Evolutionary conservation across 2,113 vertebrate genomes (phyloP).

Genomic region (Numida meleagris): DNA sequence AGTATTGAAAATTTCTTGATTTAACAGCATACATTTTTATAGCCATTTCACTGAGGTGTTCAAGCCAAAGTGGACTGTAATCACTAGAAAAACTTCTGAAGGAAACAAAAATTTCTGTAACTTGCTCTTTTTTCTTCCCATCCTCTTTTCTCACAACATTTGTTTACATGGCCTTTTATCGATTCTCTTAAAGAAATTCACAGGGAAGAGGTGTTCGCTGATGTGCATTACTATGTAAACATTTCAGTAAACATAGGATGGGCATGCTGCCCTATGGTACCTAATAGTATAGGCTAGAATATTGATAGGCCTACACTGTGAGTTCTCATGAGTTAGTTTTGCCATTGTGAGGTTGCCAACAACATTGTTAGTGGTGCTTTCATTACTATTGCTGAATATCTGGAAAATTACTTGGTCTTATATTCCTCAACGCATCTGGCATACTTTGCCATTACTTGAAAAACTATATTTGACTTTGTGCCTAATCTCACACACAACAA

Average conservation of each 20-base stretch:
- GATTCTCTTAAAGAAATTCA: background rate
- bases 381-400: background rate
- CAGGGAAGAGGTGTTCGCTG: background rate
- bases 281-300: background rate
- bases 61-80: background rate
- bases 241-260: background rate
- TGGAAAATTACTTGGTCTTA: background rate
- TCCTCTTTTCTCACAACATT: background rate
- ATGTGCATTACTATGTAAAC: background rate
- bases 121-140: background rate
- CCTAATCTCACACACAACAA: background rate
- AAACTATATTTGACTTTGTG: background rate
- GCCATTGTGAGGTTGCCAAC: background rate
- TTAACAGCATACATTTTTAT: background rate
- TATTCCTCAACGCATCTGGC: background rate
- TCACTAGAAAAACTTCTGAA: background rate
- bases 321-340: background rate
- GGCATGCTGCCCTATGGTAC: background rate
- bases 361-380: background rate
- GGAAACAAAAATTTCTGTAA: background rate
- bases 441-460: background rate
- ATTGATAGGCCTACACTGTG: rapidly evolving
- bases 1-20: background rate
- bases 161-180: background rate
- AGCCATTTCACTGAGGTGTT: background rate